phyloP scores from a whole-genome alignment of 1,140 invertebrate genomes.

The Phthorimaea operculella region DNA sequence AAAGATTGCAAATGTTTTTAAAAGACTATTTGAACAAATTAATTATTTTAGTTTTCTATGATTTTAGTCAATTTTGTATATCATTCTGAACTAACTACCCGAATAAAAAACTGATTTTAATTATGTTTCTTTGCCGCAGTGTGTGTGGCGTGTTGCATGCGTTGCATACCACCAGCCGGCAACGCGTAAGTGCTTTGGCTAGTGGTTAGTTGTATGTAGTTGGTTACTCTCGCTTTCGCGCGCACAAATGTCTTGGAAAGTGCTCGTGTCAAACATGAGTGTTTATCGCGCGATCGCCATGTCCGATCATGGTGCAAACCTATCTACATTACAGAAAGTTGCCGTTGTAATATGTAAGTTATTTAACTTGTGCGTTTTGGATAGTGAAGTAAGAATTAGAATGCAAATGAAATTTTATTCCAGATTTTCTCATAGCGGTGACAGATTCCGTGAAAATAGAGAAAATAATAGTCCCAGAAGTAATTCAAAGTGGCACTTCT shows the following conservation, averaged over 20 bases:
- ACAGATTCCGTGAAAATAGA: constrained; percentile 9
- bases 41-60: no score
- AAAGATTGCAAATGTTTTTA: no score
- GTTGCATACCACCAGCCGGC: neutral
- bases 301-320: neutral
- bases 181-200: no score
- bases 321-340: no score
- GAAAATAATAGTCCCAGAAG: constrained; percentile 11
- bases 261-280: neutral
- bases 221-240: neutral
- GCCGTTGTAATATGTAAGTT: no score
- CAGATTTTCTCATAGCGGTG: neutral
- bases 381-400: neutral
- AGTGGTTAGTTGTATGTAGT: no score
- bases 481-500: constrained; percentile 10
- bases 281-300: neutral
- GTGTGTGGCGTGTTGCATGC: neutral
- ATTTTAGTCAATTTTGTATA: no score
- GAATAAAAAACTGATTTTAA: no score
- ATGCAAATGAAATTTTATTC: neutral
- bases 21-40: no score
- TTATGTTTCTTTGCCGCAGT: no score
- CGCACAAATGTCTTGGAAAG: neutral
- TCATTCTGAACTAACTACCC: no score
- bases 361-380: no score